Conservation (phyloP, 2,797 vertebrate genomes). For the Morelia viridis region DNA sequence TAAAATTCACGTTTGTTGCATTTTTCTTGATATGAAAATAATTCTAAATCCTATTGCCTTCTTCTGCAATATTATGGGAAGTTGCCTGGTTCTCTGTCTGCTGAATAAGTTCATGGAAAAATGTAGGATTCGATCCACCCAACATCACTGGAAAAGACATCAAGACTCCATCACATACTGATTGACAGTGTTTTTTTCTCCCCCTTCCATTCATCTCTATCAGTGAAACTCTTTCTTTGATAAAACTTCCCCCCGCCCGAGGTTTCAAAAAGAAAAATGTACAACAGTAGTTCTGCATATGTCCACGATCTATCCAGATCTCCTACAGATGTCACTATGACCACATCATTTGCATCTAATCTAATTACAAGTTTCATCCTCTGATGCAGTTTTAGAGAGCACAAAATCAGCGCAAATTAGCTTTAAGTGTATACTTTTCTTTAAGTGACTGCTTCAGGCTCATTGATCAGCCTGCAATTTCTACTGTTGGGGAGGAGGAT, state of each 20-base stretch:
- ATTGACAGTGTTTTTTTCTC: not conserved
- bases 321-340: slow-evolving; percentile 27
- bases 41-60: not conserved
- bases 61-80: not conserved
- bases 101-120: not conserved
- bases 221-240: not conserved
- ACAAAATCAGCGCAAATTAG: slow-evolving; percentile 19
- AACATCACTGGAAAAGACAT: not conserved
- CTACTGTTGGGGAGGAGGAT: not conserved
- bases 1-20: not conserved
- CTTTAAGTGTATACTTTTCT: not conserved
- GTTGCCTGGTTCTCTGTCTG: not conserved
- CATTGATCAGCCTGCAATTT: slow-evolving; percentile 17
- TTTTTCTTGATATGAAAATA: not conserved
- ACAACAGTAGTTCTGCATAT: not conserved
- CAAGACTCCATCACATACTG: not conserved
- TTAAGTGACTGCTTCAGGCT: slow-evolving; percentile 23
- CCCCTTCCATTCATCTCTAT: no score
- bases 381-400: not conserved
- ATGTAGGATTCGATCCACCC: not conserved
- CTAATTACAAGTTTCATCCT: slow-evolving; percentile 17
- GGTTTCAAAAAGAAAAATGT: not conserved
- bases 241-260: not conserved
- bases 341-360: slow-evolving; percentile 28
- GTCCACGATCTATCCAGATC: not conserved